Evolutionary conservation across 2,888 invertebrate species (phyloP), one percentile per base, ranked within the genome.

Genomic region (Pyrochroa serraticornis): DNA sequence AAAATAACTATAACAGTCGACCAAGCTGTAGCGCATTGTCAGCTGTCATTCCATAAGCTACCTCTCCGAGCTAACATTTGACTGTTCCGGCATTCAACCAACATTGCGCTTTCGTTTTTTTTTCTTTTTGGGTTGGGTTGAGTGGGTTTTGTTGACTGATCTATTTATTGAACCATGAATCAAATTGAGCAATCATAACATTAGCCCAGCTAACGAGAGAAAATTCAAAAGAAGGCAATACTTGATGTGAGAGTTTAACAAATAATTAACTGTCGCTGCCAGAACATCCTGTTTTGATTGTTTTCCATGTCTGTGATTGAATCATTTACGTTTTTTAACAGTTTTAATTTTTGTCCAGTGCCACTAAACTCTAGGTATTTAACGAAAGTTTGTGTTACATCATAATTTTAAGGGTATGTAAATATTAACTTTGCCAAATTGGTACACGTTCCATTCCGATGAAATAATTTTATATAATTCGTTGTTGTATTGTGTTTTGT

Each of bases 401-500:
- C 49, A 44, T 53, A 62, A 62, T 33, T 45, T 43, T 41, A 35
- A 42, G 38, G 42, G 53, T 52, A 41, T 64, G 63, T 65, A 66
- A 55, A 67, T 64, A 64, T 51, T 54, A 59, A 53, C 43, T 69
- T 63, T 62, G 71, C 70, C 69, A 68, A 71, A 70, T 67, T 67
- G 67, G 65, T 65, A 63, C 63, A 65, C 67, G 70, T 75, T 75
- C 74, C 77, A 77, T 76, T 77, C 75, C 74, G 68, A 66, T 71
- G 65, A 69, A 71, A 69, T 72, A 67, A 71, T 73, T 74, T 76
- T 75, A 69, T 72, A 71, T 71, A 67, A 71, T 75, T 76, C 64
- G 66, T 76, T 76, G 75, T 77, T 77, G 74, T 76, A 71, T 77
- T 78, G 75, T 77, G 75, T 77, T 75, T 70, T 70, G 73, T 76